These are phyloP conservation scores for Anarrhichthys ocellatus DNA, from an alignment of 2,113 vertebrate genomes.

Conservation along the genomic window DNA sequence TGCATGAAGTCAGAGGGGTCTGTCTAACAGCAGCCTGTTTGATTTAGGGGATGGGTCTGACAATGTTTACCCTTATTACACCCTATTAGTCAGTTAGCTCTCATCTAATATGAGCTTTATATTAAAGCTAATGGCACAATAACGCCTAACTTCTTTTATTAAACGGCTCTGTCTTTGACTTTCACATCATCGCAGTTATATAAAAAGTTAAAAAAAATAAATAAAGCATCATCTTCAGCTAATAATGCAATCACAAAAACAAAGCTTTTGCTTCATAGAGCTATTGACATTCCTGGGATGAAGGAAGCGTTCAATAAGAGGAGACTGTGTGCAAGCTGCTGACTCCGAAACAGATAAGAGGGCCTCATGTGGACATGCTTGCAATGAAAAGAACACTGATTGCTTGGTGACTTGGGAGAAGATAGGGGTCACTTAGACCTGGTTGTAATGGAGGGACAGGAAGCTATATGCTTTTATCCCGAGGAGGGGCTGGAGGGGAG, in stretches of 20 bases:
- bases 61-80: conserved; percentile 50
- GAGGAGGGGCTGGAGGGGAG: background rate
- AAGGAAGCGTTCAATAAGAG: conserved; percentile 24
- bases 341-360: conserved; percentile 38
- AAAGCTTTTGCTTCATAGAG: conserved; percentile 27
- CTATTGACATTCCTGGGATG: conserved; percentile 32
- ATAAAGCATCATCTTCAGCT: background rate
- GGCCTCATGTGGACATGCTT: conserved; percentile 18
- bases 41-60: conserved; percentile 34
- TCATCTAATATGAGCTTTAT: conserved; percentile 32
- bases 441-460: conserved; percentile 18
- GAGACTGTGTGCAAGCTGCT: conserved; percentile 10
- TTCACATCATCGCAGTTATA: conserved; percentile 8
- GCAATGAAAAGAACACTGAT: conserved; percentile 42
- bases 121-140: conserved; percentile 10
- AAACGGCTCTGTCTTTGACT: conserved; percentile 20
- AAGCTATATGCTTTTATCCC: conserved; percentile 18
- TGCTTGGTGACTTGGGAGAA: conserved; percentile 48
- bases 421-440: conserved; percentile 53
- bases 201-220: background rate
- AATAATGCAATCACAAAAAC: conserved; percentile 23
- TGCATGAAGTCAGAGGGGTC: conserved; percentile 52
- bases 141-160: conserved; percentile 31
- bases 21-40: conserved; percentile 40
- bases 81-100: conserved; percentile 35